These are phyloP conservation scores for Tachuris rubrigastra DNA, from an alignment of 2,113 vertebrate species.

Conservation along the genomic window DNA sequence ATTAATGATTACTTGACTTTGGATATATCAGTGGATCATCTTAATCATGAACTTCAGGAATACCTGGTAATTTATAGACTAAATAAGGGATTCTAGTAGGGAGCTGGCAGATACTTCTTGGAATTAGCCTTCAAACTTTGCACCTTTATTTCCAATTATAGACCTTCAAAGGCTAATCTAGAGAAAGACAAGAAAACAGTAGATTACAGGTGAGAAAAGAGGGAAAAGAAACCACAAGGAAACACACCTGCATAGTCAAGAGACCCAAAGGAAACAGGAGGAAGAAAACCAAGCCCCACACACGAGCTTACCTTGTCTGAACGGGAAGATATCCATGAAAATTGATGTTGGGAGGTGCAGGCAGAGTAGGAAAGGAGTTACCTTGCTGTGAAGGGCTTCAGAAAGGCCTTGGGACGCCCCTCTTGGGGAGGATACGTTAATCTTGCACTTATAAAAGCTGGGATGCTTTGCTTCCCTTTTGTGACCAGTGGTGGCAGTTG, in stretches of 20 bases:
- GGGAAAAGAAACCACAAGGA: neutral
- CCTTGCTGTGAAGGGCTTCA: neutral
- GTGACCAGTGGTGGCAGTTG: neutral
- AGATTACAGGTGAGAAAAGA: neutral
- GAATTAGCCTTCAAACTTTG: neutral
- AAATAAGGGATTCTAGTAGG: neutral
- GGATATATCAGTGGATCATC: neutral
- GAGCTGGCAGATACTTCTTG: neutral
- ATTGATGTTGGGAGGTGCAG: neutral
- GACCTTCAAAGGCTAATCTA: neutral
- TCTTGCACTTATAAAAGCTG: neutral
- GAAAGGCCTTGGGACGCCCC: neutral
- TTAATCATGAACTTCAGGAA: neutral
- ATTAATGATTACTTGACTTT: neutral
- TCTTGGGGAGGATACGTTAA: neutral
- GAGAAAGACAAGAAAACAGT: neutral
- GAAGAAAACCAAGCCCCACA: neutral
- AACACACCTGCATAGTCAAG: neutral
- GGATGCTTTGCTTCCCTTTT: neutral
- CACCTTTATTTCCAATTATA: neutral
- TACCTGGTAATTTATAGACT: neutral
- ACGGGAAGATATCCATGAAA: neutral
- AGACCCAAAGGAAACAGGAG: neutral
- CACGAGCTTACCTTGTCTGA: neutral
- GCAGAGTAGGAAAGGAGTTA: neutral